Conservation (phyloP, 2,113 vertebrate species). For the Phodopus roborovskii region DNA sequence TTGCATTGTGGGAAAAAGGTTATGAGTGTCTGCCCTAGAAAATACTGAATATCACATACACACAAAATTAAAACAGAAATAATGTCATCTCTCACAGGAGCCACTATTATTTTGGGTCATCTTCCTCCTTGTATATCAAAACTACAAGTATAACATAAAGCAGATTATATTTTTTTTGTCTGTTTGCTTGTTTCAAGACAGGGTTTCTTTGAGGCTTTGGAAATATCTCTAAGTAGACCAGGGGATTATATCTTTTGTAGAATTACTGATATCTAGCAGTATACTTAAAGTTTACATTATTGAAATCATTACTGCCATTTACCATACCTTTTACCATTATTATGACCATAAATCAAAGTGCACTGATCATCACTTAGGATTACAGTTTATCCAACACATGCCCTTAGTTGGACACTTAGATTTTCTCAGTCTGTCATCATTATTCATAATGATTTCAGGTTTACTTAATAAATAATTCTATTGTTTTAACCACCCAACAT, state of each 20-base stretch:
- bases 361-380: neutral
- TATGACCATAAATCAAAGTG: neutral
- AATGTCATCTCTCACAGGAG: neutral
- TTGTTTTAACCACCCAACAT: neutral
- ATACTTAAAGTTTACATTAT: neutral
- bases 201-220: too few species aligned
- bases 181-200: too few species aligned
- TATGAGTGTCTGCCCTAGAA: conserved; percentile 15
- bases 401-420: neutral
- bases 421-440: neutral
- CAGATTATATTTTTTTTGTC: neutral
- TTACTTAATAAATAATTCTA: neutral
- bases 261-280: neutral
- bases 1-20: neutral
- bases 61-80: conserved; percentile 3
- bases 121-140: neutral
- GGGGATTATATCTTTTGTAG: neutral
- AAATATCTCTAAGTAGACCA: too few species aligned
- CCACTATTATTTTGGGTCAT: neutral
- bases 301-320: conserved; percentile 12
- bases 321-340: neutral
- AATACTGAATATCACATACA: neutral
- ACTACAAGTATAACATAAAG: neutral
- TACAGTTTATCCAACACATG: neutral
- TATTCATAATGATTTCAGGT: neutral